Evolutionary conservation across 2,888 invertebrate species (phyloP).

Genomic region (Corythucha ciliata): DNA sequence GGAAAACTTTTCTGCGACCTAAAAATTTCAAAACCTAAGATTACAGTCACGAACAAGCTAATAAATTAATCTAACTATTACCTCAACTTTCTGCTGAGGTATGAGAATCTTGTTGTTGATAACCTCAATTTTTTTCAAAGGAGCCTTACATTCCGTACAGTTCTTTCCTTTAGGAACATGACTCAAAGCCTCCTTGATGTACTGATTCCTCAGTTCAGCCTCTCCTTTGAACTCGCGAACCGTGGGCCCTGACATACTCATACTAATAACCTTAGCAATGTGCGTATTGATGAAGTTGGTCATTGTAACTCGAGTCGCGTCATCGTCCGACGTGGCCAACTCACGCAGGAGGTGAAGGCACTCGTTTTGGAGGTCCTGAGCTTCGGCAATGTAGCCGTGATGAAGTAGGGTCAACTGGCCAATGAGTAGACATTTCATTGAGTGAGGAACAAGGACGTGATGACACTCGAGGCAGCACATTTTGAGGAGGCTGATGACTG

Average conservation of each 20-base stretch:
- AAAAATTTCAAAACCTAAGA: too few relatives aligned
- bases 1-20: slow-evolving; percentile 35
- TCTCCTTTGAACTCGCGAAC: slow-evolving; percentile 25
- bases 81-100: too few relatives aligned
- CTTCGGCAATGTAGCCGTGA: slow-evolving; percentile 61
- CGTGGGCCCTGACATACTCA: too few relatives aligned
- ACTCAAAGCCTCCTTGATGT: slow-evolving; percentile 20
- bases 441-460: slow-evolving; percentile 56
- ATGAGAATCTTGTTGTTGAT: slow-evolving; percentile 50
- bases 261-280: slow-evolving; percentile 2
- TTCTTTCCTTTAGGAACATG: slow-evolving; percentile 25
- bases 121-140: slow-evolving; percentile 23
- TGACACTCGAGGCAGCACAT: slow-evolving; percentile 63
- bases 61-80: too few relatives aligned
- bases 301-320: too few relatives aligned
- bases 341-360: too few relatives aligned
- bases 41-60: too few relatives aligned
- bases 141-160: slow-evolving; percentile 29
- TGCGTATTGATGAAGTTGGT: too few relatives aligned
- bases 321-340: too few relatives aligned
- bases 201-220: slow-evolving; percentile 21
- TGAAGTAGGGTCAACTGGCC: slow-evolving; percentile 63
- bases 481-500: slow-evolving; percentile 57
- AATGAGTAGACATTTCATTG: slow-evolving; percentile 49
- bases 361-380: slow-evolving; percentile 47